A percentile compares a stretch with the other conserved stretches of the same genome.
phyloP scores from a whole-genome alignment of 2,888 invertebrate species.

The Eupithecia dodoneata region DNA sequence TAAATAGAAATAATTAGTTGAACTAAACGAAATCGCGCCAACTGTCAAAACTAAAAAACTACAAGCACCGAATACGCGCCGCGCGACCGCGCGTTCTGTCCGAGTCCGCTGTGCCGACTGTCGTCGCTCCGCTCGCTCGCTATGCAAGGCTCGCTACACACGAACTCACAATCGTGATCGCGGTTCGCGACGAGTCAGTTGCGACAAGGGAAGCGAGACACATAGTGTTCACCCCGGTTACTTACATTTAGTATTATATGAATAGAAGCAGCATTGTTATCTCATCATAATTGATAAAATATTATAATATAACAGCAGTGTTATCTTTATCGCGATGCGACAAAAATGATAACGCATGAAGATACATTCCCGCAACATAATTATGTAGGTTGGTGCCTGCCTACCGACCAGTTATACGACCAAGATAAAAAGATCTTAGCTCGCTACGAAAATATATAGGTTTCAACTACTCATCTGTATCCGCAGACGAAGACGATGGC shows the following conservation, averaged over 20 bases:
- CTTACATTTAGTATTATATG: slow-evolving; percentile 73
- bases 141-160: slow-evolving; percentile 48
- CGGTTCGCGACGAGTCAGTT: slow-evolving; percentile 54
- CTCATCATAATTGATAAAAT: slow-evolving; percentile 73
- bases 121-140: slow-evolving; percentile 45
- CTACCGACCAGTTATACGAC: slow-evolving; percentile 64
- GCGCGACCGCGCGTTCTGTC: slow-evolving; percentile 79
- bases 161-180: slow-evolving; percentile 53
- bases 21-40: slow-evolving; percentile 81
- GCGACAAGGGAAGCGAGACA: slow-evolving; percentile 55
- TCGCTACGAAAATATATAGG: slow-evolving; percentile 71
- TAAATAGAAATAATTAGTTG: slow-evolving; percentile 60
- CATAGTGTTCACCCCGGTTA: slow-evolving; percentile 65
- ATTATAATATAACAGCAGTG: slow-evolving; percentile 67
- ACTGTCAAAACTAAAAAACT: slow-evolving; percentile 83
- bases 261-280: slow-evolving; percentile 70
- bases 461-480: slow-evolving; percentile 72
- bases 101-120: slow-evolving; percentile 80
- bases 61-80: slow-evolving; percentile 79
- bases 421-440: slow-evolving; percentile 70
- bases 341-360: slow-evolving; percentile 75
- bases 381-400: slow-evolving; percentile 43
- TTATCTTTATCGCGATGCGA: slow-evolving; percentile 80
- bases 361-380: slow-evolving; percentile 58
- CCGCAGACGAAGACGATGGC: slow-evolving; percentile 80